Base-by-base conservation (phyloP, 2,797 vertebrate genomes). In the Chaetodon trifasciatus region DNA sequence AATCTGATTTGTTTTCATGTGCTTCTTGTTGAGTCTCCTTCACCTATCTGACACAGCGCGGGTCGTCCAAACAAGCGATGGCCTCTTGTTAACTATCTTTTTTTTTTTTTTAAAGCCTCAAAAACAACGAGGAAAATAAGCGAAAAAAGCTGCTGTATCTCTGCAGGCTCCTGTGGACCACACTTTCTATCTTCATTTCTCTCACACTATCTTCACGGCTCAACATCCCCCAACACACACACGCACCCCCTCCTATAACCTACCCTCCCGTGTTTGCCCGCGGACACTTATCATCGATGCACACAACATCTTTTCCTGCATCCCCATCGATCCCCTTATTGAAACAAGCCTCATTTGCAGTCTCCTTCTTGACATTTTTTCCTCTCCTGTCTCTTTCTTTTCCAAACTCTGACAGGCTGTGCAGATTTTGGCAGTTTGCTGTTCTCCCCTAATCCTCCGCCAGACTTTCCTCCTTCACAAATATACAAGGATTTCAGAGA, bases 311-410 rank as follows among this genome's bases (percentile, higher is more conserved):
- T 95, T 94, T 93, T 89, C 91, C 91, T 94, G 91, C 93, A 92
- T 91, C 90, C 86, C 90, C 92, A 96, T 96, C 92, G 94, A 96
- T 96, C 91, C 85, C 66, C 78, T 92, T 95, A 95, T 95, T 96
- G 94, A 95, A 95, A 95, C 93, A 94, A 94, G 92, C 93, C 93
- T 96, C 94, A 94, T 95, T 95, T 95, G 94, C 92, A 96, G 94
- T 95, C 95, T 95, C 96, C 96, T 95, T 91, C 92, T 91, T 95
- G 93, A 93, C 93, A 90, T 91, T 92, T 89, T 89, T 90, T 81
- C 64, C 87, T 88, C 88, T 90, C 88, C 90, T 87, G 89, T 93
- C 91, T 91, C 88, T 83, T 83, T 88, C 90, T 89, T 90, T 90
- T 92, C 84, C 93, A 93, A 92, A 92, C 88, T 91, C 89, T 95